Evolutionary conservation across 2,113 vertebrate species (phyloP).

Genomic region (Phrynosoma blainvillii): DNA sequence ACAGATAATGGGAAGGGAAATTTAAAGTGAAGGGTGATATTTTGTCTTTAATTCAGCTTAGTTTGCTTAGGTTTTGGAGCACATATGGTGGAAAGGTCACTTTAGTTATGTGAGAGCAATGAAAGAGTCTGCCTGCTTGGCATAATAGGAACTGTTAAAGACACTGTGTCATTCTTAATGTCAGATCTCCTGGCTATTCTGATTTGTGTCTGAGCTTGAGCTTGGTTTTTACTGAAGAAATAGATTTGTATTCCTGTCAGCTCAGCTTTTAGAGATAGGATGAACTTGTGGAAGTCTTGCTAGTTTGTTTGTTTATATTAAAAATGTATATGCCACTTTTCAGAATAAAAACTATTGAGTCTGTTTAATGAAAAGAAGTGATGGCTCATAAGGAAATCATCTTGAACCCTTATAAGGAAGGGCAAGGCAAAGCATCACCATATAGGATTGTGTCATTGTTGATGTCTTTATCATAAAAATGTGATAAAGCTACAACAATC

Average conservation of each 20-base stretch:
- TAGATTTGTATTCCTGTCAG: conserved; percentile 17
- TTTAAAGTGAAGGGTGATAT: conserved; percentile 36
- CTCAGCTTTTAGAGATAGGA: not conserved
- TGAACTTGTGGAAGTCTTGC: conserved; percentile 15
- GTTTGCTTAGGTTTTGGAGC: conserved; percentile 50
- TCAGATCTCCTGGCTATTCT: conserved; percentile 48
- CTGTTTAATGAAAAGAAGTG: not conserved
- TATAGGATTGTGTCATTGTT: too few relatives aligned
- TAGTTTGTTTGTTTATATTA: not conserved
- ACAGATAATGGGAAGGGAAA: conserved; percentile 27
- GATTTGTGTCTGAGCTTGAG: conserved; percentile 22
- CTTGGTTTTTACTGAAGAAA: conserved; percentile 34
- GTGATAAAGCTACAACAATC: not conserved
- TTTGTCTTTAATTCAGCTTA: conserved; percentile 52
- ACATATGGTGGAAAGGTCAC: conserved; percentile 38
- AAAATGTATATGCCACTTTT: not conserved
- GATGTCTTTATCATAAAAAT: too few relatives aligned
- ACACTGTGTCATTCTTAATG: conserved; percentile 28
- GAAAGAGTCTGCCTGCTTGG: conserved; percentile 33
- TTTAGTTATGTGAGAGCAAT: conserved; percentile 43
- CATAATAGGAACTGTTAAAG: conserved; percentile 54
- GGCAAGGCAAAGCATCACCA: too few relatives aligned
- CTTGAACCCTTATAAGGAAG: too few relatives aligned
- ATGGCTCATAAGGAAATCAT: not conserved
- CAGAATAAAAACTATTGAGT: not conserved